Conservation (phyloP, 2,797 vertebrate genomes). For the Acanthurus leucopareius region DNA sequence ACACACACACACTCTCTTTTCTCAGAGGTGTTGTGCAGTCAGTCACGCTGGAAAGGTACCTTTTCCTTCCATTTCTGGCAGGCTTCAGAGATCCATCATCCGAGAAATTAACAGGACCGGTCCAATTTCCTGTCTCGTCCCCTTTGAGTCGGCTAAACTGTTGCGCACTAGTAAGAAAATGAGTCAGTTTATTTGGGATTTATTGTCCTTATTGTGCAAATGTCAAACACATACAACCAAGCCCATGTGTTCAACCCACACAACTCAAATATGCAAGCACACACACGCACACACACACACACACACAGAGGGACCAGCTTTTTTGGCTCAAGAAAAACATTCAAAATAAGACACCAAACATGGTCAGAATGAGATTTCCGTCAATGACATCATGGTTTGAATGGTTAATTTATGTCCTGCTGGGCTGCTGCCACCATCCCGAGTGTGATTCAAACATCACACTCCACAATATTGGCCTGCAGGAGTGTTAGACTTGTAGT, state of each 20-base stretch:
- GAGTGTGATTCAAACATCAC: slow-evolving; percentile 46
- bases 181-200: slow-evolving; percentile 92
- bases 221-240: slow-evolving; percentile 63
- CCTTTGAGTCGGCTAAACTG: slow-evolving; percentile 99
- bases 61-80: slow-evolving; percentile 96
- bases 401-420: slow-evolving; percentile 45
- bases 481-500: slow-evolving; percentile 35
- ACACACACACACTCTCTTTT: slow-evolving; percentile 68
- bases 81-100: slow-evolving; percentile 95
- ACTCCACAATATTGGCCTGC: slow-evolving; percentile 28
- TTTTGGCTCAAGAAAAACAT: slow-evolving; percentile 64
- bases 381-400: slow-evolving; percentile 49
- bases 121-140: slow-evolving; percentile 98
- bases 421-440: slow-evolving; percentile 38
- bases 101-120: slow-evolving; percentile 96
- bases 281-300: slow-evolving; percentile 45
- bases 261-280: slow-evolving; percentile 46
- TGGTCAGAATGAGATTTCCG: slow-evolving; percentile 43
- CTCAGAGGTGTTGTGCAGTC: slow-evolving; percentile 83
- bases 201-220: slow-evolving; percentile 69
- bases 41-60: slow-evolving; percentile 90
- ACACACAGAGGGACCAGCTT: slow-evolving; percentile 48
- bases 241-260: slow-evolving; percentile 52
- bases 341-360: slow-evolving; percentile 55
- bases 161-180: slow-evolving; percentile 98